Conservation (phyloP, 1,140 invertebrate species). For the Brachionus rotundiformis region DNA sequence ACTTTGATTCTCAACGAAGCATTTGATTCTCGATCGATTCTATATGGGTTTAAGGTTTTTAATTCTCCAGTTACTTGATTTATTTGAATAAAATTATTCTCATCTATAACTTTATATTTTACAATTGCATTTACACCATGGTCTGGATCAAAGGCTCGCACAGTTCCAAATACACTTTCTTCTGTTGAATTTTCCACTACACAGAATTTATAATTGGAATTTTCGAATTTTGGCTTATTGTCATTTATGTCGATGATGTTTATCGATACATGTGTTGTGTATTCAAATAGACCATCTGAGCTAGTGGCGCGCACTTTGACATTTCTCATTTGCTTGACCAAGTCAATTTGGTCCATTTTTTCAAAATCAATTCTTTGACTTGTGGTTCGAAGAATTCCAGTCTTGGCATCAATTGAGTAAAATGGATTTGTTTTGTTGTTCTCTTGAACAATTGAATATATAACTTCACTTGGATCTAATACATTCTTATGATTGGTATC, state of each 20-base stretch:
- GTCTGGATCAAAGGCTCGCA: slow-evolving; percentile 31
- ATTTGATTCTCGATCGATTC: slow-evolving; percentile 8
- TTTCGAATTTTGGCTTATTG: slow-evolving; percentile 31
- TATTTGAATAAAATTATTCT: slow-evolving; percentile 1
- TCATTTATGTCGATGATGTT: slow-evolving; percentile 42
- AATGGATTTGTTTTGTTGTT: neutral
- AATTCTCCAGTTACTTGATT: slow-evolving; percentile 34
- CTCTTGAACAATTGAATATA: neutral
- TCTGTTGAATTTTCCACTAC: slow-evolving; percentile 27
- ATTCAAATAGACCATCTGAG: slow-evolving; percentile 20
- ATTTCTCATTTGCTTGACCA: slow-evolving; percentile 28
- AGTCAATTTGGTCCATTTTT: neutral
- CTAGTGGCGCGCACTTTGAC: neutral
- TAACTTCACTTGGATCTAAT: neutral
- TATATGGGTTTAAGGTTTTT: neutral
- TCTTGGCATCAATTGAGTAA: slow-evolving; percentile 11
- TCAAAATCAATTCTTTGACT: neutral
- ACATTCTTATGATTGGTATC: neutral
- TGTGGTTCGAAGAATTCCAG: slow-evolving; percentile 6
- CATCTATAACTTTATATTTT: slow-evolving; percentile 20
- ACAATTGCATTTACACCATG: slow-evolving; percentile 23
- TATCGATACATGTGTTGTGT: slow-evolving; percentile 25
- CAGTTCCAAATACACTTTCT: neutral
- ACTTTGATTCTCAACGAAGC: neutral
- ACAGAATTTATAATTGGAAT: slow-evolving; percentile 33